Base-by-base conservation (phyloP, 53 echinoderm and acorn worm species). In the Echinarachnius parma region DNA sequence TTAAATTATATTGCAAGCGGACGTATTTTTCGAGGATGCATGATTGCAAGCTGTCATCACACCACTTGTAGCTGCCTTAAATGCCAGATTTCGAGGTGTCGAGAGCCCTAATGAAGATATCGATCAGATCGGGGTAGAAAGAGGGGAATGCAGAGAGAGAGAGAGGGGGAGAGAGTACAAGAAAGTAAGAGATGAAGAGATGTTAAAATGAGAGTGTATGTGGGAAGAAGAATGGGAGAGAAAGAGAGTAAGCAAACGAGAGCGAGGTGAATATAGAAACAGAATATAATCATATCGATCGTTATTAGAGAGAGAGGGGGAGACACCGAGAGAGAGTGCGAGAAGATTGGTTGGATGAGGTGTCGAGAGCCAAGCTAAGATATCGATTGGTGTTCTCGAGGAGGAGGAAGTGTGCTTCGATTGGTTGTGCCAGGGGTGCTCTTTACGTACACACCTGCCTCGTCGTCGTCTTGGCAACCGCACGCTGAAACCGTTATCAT, bases 401-500 rank as follows among this genome's bases (percentile, higher is more conserved):
- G 3, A 29, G 32, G 13, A 30, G 47, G 66, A 46, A 66, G 66
- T 66, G 66, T 66, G 46, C 48, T 46, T 28, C 47, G 31, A 66
- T 47, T 48, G 29, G 28, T 47, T 28, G 31, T 66, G 48, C 66
- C 62, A 62, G 62, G 66, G 48, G 47, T 48, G 66, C 48, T 66
- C 31, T 48, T 48, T 30, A 1, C 42, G 7, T 9, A 9, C 47
- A 46, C 27, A 29, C 31, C 48, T 5, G 20, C 0, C 28, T n/a
- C 7, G 1, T 29, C 47, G 29, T 48, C 31, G 28, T 48, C 66
- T 28, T 48, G 30, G 48, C 48, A 66, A 66, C 66, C 48, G 28
- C 66, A 66, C 66, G 66, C 66, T n/a, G 26, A 13, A 15, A 27
- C 66, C 66, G 66, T 47, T 66, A 66, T 39, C 7, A 39, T 66